Conservation (phyloP, 2,797 vertebrate genomes). For the Microhierax caerulescens region DNA sequence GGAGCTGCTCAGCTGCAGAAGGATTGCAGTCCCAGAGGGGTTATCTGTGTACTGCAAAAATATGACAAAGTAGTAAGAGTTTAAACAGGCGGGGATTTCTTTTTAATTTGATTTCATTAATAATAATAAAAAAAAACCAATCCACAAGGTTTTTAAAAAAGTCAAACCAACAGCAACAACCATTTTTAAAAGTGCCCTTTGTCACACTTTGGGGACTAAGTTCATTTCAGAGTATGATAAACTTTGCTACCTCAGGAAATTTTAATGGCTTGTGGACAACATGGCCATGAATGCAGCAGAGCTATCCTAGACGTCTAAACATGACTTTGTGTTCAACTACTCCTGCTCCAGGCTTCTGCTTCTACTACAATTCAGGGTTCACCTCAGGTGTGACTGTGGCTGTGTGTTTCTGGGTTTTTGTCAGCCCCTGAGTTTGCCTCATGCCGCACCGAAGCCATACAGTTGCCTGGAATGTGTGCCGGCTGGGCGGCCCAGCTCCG, state of each 20-base stretch:
- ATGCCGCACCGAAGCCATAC: fast-evolving
- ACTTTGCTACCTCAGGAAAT: background rate
- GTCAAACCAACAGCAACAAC: background rate
- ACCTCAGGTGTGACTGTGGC: background rate
- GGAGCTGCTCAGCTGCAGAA: background rate
- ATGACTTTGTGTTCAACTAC: background rate
- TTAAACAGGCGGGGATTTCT: background rate
- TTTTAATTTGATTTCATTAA: background rate
- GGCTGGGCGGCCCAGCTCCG: fast-evolving
- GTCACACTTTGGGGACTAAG: background rate
- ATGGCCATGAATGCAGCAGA: background rate
- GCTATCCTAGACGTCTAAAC: background rate
- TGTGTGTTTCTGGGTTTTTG: background rate
- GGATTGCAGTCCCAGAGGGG: background rate
- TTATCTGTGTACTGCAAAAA: background rate
- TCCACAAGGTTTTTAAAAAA: background rate
- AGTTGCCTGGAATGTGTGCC: background rate
- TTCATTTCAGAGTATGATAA: background rate
- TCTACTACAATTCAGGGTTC: background rate
- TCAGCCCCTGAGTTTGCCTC: background rate
- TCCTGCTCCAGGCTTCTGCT: background rate
- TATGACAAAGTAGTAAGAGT: background rate
- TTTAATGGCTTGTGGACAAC: background rate
- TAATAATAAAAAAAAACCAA: background rate
- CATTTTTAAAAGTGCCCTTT: background rate